Evolutionary conservation across 1,140 invertebrate species (phyloP).

Genomic region (Drosophila chauvacae): DNA sequence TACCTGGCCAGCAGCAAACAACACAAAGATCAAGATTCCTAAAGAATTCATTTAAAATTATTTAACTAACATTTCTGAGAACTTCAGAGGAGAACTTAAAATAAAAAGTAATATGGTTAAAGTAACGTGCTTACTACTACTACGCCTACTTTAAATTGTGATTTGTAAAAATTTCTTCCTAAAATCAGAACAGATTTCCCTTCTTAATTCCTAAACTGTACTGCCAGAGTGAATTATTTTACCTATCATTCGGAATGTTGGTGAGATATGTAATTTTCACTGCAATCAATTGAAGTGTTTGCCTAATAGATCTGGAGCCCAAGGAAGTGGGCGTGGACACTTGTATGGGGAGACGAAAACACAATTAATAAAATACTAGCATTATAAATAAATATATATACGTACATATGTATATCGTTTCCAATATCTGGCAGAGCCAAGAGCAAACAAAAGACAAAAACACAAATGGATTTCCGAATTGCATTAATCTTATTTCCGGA

Average conservation of each 20-base stretch:
- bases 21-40: background rate
- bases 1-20: slow-evolving; percentile 2
- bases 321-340: slow-evolving; percentile 1
- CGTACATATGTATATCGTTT: slow-evolving; percentile 13
- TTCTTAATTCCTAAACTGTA: background rate
- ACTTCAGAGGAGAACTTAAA: background rate
- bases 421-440: slow-evolving; percentile 37
- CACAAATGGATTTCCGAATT: slow-evolving; percentile 67
- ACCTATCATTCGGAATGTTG: background rate
- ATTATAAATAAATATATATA: slow-evolving; percentile 32
- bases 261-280: slow-evolving; percentile 11
- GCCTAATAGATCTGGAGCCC: slow-evolving; percentile 21
- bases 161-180: too few species aligned
- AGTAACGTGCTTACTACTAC: background rate
- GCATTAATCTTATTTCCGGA: slow-evolving; percentile 70
- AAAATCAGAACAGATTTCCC: background rate
- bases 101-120: background rate
- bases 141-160: background rate
- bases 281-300: slow-evolving; percentile 42
- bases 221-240: background rate
- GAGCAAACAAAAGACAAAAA: slow-evolving; percentile 36
- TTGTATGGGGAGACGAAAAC: slow-evolving; percentile 26
- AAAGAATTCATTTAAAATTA: background rate
- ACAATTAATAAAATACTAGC: slow-evolving; percentile 49
- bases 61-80: background rate